Base-by-base conservation (phyloP, 2,113 vertebrate genomes). In the Paracanthobrama guichenoti region DNA sequence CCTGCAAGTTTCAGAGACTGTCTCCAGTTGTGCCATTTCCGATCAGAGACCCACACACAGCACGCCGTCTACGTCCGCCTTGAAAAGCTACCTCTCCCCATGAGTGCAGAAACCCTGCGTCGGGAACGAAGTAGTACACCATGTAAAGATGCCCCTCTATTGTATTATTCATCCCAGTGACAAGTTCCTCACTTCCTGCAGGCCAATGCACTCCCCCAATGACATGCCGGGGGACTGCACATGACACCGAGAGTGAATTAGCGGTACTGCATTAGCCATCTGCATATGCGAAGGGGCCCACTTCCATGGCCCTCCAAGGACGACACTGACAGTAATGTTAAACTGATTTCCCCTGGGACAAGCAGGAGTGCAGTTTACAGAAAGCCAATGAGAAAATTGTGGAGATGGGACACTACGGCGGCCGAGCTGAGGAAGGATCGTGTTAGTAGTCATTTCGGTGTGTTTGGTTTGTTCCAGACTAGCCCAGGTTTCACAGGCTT, bases 291-390 rank as follows among this genome's bases (percentile, higher is more conserved):
- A 91, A 89, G 91, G 91, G 91, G 90, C 90, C 87, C 90, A 90
- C 91, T 92, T 92, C 92, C 91, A 91, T 91, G 92, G 92, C 92
- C 89, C 92, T 93, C 93, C 92, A 92, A 92, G 93, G 92, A 79
- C 57, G n/a, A 81, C 79, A 53, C 79, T 81, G 79, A 81, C 79
- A 81, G 60, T 81, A 81, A 81, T 81, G 79, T 81, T 81, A 66
- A 48, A 67, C 60, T 81, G 79, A 81, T 81, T 81, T 81, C 79
- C 79, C 79, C 44, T 14, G 79, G 62, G 79, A 81, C 16, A 20
- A 53, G 18, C 42, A 7, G 12, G 18, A 67, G 28, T 18, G 16
- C 79, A 53, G 79, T 67, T 81, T 81, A 81, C 62, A 53, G 62
- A 53, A 67, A 80, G 26, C 24, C 79, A 80, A 67, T 48, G 79